A percentile compares a stretch with the other conserved stretches of the same genome.
Evolutionary conservation across 2,113 vertebrate genomes (phyloP).

Genomic region (Apteryx mantelli): DNA sequence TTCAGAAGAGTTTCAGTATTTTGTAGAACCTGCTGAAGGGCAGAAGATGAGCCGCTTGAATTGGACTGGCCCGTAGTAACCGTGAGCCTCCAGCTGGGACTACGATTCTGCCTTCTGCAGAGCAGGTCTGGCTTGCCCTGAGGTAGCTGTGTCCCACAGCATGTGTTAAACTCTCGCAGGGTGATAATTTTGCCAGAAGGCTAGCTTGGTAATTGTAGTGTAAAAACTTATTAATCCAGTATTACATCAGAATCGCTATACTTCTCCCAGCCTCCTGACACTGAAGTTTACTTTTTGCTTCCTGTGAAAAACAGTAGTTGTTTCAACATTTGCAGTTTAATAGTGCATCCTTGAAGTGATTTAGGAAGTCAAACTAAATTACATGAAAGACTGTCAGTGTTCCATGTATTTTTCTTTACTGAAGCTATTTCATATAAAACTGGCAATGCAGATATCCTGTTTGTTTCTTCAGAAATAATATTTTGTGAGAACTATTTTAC

Average conservation of each 20-base stretch:
- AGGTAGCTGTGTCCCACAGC: conserved; percentile 11
- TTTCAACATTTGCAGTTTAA: neutral
- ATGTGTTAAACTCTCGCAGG: neutral
- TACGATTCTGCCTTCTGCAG: conserved; percentile 17
- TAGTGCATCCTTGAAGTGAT: neutral
- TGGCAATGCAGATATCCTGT: neutral
- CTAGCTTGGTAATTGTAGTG: neutral
- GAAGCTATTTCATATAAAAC: neutral
- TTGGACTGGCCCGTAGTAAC: conserved; percentile 5
- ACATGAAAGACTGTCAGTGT: neutral
- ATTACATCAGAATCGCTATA: neutral
- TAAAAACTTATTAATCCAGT: neutral
- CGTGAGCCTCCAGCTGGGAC: neutral
- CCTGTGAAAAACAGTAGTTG: neutral
- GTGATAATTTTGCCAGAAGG: neutral
- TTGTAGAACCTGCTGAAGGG: conserved; percentile 23
- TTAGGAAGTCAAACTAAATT: neutral
- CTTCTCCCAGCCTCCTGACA: conserved; percentile 1
- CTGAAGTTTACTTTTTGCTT: conserved; percentile 12
- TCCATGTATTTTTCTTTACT: neutral
- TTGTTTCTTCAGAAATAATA: neutral
- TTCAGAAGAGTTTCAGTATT: neutral
- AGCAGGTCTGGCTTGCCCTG: neutral
- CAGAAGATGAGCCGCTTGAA: conserved; percentile 12
- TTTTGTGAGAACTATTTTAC: neutral